Base-by-base conservation (phyloP, 2,113 vertebrate species). In the Alaudala cheleensis region DNA sequence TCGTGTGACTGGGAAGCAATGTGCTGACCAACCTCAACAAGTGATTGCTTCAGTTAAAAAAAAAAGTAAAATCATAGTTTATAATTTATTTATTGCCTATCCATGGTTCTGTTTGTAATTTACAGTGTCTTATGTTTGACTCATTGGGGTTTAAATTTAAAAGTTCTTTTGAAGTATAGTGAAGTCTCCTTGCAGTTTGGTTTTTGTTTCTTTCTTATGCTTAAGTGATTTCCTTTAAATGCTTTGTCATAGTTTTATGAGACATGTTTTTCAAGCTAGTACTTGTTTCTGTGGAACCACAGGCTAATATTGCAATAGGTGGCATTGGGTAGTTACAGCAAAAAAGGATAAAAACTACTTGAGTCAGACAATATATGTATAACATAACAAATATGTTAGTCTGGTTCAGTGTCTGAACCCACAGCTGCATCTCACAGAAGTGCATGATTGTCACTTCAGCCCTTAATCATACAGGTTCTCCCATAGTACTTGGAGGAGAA, bases 91-190 rank as follows among this genome's bases (percentile, higher is more conserved):
- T 71, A n/a, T 29, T 71, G 29, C 8, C 6, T 14, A 3, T 49
- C 13, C 1, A 0, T 28, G 8, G 14, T 66, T 80, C 19, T 64
- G 5, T 49, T 87, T 64, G 16, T 45, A 53, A 58, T 37, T 66
- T 61, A 70, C 10, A 5, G 3, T 39, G 6, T 45, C 21, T 57
- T 73, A 12, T 23, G 6, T 49, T 76, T 74, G 31, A 23, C 4
- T 57, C 25, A 11, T 4, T 37, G 16, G 3, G 3, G 1, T 4
- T 1, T 3, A n/a, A n/a, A n/a, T n/a, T 42, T 58, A 51, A 11
- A 6, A 49, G 18, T 54, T 50, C 5, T 26, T 73, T 71, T 85
- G 56, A 58, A 67, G 29, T 54, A 18, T 31, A 61, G 19, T 42
- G 47, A 80, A 64, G 23, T n/a, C 14, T 6, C 11, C 29, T 57